Conservation (phyloP, 2,113 vertebrate species). For the Proteles cristata region DNA sequence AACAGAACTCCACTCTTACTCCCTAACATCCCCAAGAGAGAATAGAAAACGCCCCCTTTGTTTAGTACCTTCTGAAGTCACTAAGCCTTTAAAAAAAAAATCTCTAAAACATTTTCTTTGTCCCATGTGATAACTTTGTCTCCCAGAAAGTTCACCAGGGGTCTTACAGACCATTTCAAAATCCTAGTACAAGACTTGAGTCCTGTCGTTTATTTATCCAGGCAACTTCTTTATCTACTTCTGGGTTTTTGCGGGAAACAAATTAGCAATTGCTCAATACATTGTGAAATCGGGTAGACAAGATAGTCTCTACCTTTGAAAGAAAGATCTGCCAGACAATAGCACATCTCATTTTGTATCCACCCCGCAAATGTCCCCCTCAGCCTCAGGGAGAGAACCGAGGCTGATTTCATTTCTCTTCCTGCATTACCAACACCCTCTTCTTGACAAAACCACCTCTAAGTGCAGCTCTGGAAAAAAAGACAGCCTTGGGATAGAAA, state of each 20-base stretch:
- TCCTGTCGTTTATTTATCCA: constrained; percentile 22
- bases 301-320: background rate
- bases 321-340: background rate
- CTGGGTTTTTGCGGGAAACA: background rate
- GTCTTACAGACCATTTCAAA: background rate
- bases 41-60: background rate
- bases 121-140: background rate
- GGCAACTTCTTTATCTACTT: background rate
- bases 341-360: background rate
- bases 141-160: background rate
- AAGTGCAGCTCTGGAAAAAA: constrained; percentile 11
- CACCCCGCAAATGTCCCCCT: too few species aligned
- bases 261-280: constrained; percentile 12
- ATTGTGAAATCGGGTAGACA: background rate
- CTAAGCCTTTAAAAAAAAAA: background rate
- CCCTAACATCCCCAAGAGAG: background rate
- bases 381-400: background rate
- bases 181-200: background rate
- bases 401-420: background rate
- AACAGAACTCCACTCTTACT: background rate
- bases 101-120: background rate
- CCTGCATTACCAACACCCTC: background rate
- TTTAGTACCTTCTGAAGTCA: constrained; percentile 21
- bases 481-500: constrained; percentile 32
- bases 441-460: constrained; percentile 15